Evolutionary conservation across 2,888 invertebrate genomes (phyloP).

Genomic region (Pristionchus entomophagus): DNA sequence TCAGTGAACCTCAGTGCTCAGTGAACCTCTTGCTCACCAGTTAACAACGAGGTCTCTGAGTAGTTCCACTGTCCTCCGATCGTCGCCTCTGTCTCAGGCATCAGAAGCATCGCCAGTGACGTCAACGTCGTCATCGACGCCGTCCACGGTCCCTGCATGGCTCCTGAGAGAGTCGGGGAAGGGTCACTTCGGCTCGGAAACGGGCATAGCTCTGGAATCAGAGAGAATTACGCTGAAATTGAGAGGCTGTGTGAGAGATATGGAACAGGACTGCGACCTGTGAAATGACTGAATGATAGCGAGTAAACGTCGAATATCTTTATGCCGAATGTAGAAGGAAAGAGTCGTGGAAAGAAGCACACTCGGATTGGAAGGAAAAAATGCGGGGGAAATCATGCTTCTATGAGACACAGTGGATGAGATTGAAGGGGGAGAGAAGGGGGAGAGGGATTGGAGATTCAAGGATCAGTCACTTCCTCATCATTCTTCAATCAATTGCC

Average conservation of each 20-base stretch:
- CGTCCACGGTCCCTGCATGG: slow-evolving; percentile 18
- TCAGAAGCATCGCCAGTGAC: neutral
- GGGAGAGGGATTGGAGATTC: no score
- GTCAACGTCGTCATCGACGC: slow-evolving; percentile 21
- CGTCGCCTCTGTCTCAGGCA: neutral
- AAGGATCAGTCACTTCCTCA: no score
- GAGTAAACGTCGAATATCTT: neutral
- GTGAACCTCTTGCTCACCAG: neutral
- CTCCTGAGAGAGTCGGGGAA: neutral
- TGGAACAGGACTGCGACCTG: neutral
- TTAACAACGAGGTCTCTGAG: neutral
- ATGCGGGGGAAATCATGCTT: no score
- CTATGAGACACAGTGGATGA: slow-evolving; percentile 21
- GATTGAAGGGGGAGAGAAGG: slow-evolving; percentile 3
- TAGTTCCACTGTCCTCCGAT: neutral
- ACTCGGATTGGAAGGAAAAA: slow-evolving; percentile 23
- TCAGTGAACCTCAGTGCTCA: no score
- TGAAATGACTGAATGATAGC: neutral
- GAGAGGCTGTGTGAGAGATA: neutral
- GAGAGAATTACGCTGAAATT: neutral
- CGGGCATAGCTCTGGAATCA: neutral
- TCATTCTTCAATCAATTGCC: no score
- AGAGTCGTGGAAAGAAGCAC: neutral
- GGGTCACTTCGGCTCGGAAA: neutral
- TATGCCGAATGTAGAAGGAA: slow-evolving; percentile 15